These are phyloP conservation scores for Noctua comes DNA, from an alignment of 2,888 invertebrate species.

Conservation along the genomic window DNA sequence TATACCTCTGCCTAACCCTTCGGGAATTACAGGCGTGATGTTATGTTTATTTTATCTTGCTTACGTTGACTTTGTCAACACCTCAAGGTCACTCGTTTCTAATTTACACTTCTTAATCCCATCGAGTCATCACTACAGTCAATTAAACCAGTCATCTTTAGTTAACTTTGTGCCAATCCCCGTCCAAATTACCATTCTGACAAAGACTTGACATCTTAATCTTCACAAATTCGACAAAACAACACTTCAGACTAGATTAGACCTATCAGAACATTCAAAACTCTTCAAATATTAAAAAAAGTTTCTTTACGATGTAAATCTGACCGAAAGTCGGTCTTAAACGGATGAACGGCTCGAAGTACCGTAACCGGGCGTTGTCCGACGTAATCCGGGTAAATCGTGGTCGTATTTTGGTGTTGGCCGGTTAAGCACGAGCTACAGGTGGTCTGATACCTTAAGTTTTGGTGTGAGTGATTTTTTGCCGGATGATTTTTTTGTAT, in stretches of 20 bases:
- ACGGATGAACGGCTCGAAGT: constrained; percentile 47
- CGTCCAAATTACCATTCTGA: constrained; percentile 29
- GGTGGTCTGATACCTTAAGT: constrained; percentile 52
- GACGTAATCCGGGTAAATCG: constrained; percentile 65
- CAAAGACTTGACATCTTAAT: constrained; percentile 36
- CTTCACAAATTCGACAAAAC: constrained; percentile 27
- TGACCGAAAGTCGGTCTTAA: constrained; percentile 52
- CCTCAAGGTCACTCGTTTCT: background rate
- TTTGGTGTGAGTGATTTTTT: constrained; percentile 51
- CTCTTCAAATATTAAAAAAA: constrained; percentile 50
- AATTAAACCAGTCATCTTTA: constrained; percentile 17
- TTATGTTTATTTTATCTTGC: background rate
- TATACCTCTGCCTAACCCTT: no score
- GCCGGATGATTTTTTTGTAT: constrained; percentile 41
- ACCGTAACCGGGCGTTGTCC: constrained; percentile 61
- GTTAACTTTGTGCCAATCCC: constrained; percentile 21
- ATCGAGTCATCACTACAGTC: background rate
- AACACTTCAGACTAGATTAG: constrained; percentile 26
- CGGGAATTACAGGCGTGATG: no score
- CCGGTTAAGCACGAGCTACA: constrained; percentile 61
- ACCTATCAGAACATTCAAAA: constrained; percentile 28
- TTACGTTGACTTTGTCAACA: background rate
- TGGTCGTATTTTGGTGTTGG: constrained; percentile 54
- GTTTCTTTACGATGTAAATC: constrained; percentile 56
- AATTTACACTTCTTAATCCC: constrained; percentile 7